Percentiles rank a stretch among this genome's conserved stretches.
These are phyloP conservation scores for Rhadina sibilatrix DNA, from an alignment of 2,113 vertebrate genomes.

Conservation along the genomic window DNA sequence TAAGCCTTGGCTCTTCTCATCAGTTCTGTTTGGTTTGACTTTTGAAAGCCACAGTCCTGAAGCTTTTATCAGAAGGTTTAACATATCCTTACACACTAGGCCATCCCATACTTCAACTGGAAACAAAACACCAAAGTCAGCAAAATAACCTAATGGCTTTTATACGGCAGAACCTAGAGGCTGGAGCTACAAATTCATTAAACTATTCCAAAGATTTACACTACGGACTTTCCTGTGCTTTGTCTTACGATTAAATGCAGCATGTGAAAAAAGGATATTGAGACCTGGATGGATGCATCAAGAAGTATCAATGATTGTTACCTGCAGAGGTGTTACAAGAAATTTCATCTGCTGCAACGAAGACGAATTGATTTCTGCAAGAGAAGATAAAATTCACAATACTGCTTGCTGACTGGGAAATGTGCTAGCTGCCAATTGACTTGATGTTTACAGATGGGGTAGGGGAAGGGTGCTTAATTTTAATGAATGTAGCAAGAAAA, in stretches of 20 bases:
- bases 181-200: conserved; percentile 51
- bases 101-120: conserved; percentile 48
- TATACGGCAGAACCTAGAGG: conserved; percentile 51
- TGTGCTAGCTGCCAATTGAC: conserved; percentile 82
- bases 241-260: conserved; percentile 76
- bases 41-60: background rate
- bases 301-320: conserved; percentile 93
- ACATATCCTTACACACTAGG: conserved; percentile 46
- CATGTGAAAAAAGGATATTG: conserved; percentile 84
- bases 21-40: background rate
- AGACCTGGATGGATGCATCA: conserved; percentile 85
- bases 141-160: conserved; percentile 58
- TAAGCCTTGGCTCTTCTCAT: background rate
- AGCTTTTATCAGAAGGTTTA: conserved; percentile 2
- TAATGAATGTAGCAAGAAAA: conserved; percentile 79
- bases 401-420: conserved; percentile 89
- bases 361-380: conserved; percentile 97
- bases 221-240: conserved; percentile 57
- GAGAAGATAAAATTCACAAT: conserved; percentile 98
- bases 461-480: conserved; percentile 72
- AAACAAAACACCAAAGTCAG: conserved; percentile 71
- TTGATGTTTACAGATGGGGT: conserved; percentile 78
- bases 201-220: conserved; percentile 52
- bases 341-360: conserved; percentile 98
- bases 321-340: conserved; percentile 97